Base-by-base conservation (phyloP, 2,797 vertebrate species). In the Choloepus didactylus region DNA sequence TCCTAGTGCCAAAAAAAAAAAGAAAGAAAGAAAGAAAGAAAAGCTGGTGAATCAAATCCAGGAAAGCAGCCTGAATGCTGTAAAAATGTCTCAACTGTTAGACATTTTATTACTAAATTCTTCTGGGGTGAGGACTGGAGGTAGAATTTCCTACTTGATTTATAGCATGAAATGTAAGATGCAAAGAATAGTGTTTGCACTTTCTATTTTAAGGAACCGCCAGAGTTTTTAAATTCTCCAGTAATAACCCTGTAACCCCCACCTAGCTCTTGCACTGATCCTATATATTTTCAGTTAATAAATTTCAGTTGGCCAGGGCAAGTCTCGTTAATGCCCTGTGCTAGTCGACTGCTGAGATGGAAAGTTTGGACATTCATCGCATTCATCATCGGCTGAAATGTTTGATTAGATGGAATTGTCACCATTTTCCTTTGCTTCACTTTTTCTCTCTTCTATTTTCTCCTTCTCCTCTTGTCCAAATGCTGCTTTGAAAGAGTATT, bases 71-170 rank as follows among this genome's bases (percentile, higher is more conserved):
- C 31, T 15, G 46, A 95, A 94, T 93, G 81, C 69, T 94, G 4
- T 91, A 93, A 94, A 97, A 90, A 84, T 85, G 56, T 75, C 38
- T 81, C 38, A 29, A 25, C 54, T 83, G 14, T 82, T 79, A 94
- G 86, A 79, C 12, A 21, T 85, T 97, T 95, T 94, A 94, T 92
- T 87, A 79, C 83, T 31, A 51, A 76, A 70, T 92, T 94, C 93
- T 87, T 41, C 54, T 72, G 60, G 44, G n/a, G 21, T 54, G 59
- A 41, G 86, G 31, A 9, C 62, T 10, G 77, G 41, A 95, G 66
- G 76, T 90, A 31, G 69, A 95, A 91, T 96, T 97, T 95, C 70
- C 38, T 81, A 18, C 25, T 79, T 93, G 86, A 95, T 95, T 77
- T 92, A 83, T 92, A 44, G 46, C 46, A 80, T 91, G 79, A 87